Evolutionary conservation across 30 jellyfish, hydroid and myxozoan genomes (phyloP), one percentile per base, ranked within the genome.

Genomic region (Sanderia malayensis): DNA sequence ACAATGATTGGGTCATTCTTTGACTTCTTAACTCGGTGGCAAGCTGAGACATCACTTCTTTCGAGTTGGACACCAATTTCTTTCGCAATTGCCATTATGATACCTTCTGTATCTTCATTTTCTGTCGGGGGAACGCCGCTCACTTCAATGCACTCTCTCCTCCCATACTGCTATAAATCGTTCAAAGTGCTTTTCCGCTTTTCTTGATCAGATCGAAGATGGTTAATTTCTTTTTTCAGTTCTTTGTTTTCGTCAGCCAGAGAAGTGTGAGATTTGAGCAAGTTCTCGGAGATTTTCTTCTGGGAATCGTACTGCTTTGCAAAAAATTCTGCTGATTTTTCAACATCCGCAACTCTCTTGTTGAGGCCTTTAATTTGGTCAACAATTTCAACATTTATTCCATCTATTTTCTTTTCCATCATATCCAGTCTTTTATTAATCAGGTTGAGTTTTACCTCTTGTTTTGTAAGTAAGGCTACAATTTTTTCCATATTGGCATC

Each of bases 91-190:
- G 29, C 44, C 18, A 65, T 32, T 18, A 20, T 24, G 6, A 65
- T 65, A 2, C 31, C 32, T 15, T 65, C 77, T 20, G 77, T 27
- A 22, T 65, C 20, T 65, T 31, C 77, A 31, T 11, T 19, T 3
- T 61, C 8, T 28, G 8, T 27, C 67, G 23, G 30, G 7, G 64
- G 77, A 2, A 26, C 25, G 30, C 77, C 77, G 31, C 25, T 31
- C 26, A 65, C 20, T 31, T 65, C 31, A 24, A 65, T 65, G 15
- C 59, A 31, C 11, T 29, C 64, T 24, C 67, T 27, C n/a, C 77
- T 65, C 25, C 64, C 65, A 49, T 68, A 68, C 67, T 68, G 81
- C 47, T 68, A 71, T 2, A 68, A 27, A 46, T 44, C 68, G 19
- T 33, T 68, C 23, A 60, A 20, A 18, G 49, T 13, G 53, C 24